Evolutionary conservation across 2,888 invertebrate species (phyloP).

Genomic region (Tubulanus polymorphus): DNA sequence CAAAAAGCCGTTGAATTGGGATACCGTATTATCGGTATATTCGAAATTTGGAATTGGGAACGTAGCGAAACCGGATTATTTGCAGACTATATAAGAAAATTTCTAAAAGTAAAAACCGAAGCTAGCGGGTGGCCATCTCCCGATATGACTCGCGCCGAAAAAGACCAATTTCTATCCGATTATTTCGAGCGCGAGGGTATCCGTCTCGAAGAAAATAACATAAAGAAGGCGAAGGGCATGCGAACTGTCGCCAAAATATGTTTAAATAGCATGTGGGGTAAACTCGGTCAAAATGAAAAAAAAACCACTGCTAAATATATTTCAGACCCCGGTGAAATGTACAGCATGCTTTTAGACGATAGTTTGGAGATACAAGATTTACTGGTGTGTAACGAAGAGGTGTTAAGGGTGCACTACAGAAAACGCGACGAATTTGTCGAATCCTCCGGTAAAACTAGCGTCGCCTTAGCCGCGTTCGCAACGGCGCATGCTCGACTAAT

Average conservation of each 20-base stretch:
- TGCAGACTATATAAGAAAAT: not conserved
- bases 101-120: not conserved
- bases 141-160: not conserved
- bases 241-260: not conserved
- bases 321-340: not conserved
- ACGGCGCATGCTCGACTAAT: not conserved
- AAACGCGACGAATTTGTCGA: too few relatives aligned
- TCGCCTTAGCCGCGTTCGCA: too few relatives aligned
- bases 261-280: not conserved
- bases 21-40: conserved; percentile 37
- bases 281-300: not conserved
- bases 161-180: not conserved
- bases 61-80: conserved; percentile 9
- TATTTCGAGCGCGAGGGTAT: not conserved
- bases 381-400: not conserved
- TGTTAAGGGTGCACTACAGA: not conserved
- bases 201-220: not conserved
- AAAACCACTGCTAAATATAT: not conserved
- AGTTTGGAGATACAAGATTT: not conserved
- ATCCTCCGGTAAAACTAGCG: too few relatives aligned
- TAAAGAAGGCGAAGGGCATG: not conserved
- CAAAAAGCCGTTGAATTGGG: conserved; percentile 35
- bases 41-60: conserved; percentile 45
- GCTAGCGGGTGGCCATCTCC: not conserved
- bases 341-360: not conserved